Evolutionary conservation across 2,113 vertebrate species (phyloP).

Genomic region (Bungarus multicinctus): DNA sequence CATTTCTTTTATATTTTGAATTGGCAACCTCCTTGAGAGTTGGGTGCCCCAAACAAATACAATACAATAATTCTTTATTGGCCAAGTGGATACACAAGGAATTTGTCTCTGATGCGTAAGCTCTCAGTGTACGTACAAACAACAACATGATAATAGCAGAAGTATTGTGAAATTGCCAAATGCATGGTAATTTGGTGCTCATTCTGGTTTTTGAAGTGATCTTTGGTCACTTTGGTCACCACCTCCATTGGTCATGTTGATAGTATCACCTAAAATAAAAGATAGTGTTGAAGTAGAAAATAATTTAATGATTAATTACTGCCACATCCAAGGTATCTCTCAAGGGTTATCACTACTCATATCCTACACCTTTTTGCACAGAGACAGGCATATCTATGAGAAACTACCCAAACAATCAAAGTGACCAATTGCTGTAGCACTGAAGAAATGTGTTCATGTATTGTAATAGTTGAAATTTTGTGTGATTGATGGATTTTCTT

Average conservation of each 20-base stretch:
- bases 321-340: not conserved
- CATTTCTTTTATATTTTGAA: not conserved
- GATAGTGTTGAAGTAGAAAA: not conserved
- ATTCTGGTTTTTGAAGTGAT: not conserved
- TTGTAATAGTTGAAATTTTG: not conserved
- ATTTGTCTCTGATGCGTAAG: no score
- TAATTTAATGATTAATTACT: not conserved
- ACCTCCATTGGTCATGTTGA: not conserved
- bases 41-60: no score
- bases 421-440: not conserved
- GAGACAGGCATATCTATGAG: not conserved
- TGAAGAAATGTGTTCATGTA: not conserved
- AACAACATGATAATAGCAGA: not conserved
- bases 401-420: not conserved
- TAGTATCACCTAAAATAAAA: not conserved
- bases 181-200: not conserved
- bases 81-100: no score
- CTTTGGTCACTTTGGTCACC: not conserved
- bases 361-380: not conserved
- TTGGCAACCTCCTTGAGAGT: not conserved
- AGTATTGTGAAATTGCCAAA: not conserved
- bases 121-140: no score
- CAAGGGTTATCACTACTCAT: not conserved
- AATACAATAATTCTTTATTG: no score
- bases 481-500: not conserved